Evolutionary conservation across 2,888 invertebrate genomes (phyloP).

Genomic region (Tipula unca): DNA sequence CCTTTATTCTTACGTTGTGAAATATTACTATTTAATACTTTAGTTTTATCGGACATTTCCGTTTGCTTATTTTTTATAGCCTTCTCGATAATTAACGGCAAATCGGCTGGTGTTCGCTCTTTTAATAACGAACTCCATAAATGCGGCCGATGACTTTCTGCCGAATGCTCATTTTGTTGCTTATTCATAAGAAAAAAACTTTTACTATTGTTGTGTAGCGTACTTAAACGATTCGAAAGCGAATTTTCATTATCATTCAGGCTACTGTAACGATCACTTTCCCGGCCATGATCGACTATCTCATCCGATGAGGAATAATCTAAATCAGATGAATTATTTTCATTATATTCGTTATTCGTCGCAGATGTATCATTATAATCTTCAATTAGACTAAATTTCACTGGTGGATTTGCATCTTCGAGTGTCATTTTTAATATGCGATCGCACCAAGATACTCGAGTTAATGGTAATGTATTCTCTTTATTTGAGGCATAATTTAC

Average conservation of each 20-base stretch:
- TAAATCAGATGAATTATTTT: constrained; percentile 2
- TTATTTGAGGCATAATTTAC: neutral
- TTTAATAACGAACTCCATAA: constrained; percentile 15
- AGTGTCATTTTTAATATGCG: constrained; percentile 9
- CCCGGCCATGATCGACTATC: neutral
- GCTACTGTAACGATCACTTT: neutral
- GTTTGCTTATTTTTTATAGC: constrained; percentile 24
- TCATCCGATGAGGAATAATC: neutral
- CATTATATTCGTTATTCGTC: neutral
- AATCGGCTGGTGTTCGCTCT: constrained; percentile 24
- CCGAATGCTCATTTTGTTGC: neutral
- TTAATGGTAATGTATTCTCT: neutral
- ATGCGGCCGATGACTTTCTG: constrained; percentile 22
- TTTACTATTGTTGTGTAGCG: neutral
- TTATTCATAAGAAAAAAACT: neutral
- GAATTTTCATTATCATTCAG: neutral
- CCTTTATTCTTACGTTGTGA: neutral
- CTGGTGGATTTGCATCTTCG: neutral
- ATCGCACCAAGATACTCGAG: neutral
- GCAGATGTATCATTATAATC: neutral
- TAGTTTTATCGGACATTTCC: constrained; percentile 19
- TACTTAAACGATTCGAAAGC: neutral
- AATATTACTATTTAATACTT: constrained; percentile 9
- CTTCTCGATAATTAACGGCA: constrained; percentile 25
- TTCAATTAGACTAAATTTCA: neutral